Base-by-base conservation (phyloP, 23 tunicate genomes). In the Diplosoma virens region DNA sequence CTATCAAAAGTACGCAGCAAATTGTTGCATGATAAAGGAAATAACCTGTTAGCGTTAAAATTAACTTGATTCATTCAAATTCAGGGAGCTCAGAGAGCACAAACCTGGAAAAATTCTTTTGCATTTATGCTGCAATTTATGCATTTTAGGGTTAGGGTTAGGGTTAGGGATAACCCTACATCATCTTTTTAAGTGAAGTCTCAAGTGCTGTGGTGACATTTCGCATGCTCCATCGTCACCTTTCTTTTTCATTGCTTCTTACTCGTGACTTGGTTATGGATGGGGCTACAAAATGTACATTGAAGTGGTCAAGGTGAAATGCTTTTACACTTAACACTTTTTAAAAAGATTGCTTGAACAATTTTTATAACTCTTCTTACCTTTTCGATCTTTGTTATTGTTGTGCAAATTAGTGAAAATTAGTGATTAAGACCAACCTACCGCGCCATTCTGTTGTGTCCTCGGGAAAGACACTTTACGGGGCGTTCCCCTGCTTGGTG, bases 231-330 rank as follows among this genome's bases (percentile, higher is more conserved):
- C 21, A 47, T 28, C 1, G 75, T 53, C 3, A 80, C 85, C 55
- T 46, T 47, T 20, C 55, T 80, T 35, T 33, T 80, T 1, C 85
- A 80, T 56, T 80, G 69, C 47, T 67, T 80, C n/a, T 37, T 68
- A 4, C 56, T 80, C 4, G 77, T 59, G 21, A 53, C 85, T 32
- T 80, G 85, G 85, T 50, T n/a, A 35, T 80, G 85, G 85, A 80
- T 67, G 68, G 33, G 41, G 25, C 17, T 47, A n/a, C 30, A 32
- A 80, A 4, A 68, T 80, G 85, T 80, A 80, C 54, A 35, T 53
- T 29, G 77, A 30, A 4, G n/a, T 80, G n/a, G 77, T 80, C 3
- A 80, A 67, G 85, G 85, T 80, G 47, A 30, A 16, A 25, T 5
- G 50, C 14, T 41, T 14, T 7, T 9, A n/a, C n/a, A n/a, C 14